A percentile compares a stretch with the other conserved stretches of the same genome.
These are phyloP conservation scores for Zoanthus sansibaricus DNA, from an alignment of 92 coral and sea anemone genomes.

Conservation along the genomic window DNA sequence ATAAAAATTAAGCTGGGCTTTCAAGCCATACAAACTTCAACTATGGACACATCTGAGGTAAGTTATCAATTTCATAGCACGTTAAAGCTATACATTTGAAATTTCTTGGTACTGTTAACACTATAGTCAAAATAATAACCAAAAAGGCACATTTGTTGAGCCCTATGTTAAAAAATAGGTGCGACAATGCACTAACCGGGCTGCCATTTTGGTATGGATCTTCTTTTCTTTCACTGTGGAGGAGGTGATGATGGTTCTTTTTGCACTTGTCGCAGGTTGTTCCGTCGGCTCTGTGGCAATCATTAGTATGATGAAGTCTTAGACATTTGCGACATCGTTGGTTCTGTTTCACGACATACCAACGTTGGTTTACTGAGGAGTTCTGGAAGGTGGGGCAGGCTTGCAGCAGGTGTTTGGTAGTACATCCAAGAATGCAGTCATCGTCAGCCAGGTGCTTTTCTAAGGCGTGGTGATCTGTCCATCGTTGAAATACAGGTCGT, in stretches of 20 bases:
- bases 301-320: conserved; percentile 53
- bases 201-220: neutral
- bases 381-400: conserved; percentile 72
- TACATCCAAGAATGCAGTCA: conserved; percentile 58
- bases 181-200: conserved; percentile 4
- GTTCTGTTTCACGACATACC: conserved; percentile 53
- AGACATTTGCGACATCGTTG: conserved; percentile 70
- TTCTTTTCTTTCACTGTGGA: conserved; percentile 51
- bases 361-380: conserved; percentile 68
- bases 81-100: too few relatives aligned
- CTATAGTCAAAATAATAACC: too few relatives aligned
- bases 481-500: conserved; percentile 40
- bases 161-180: too few relatives aligned
- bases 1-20: too few relatives aligned
- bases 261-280: conserved; percentile 63
- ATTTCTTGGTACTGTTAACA: too few relatives aligned
- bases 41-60: too few relatives aligned
- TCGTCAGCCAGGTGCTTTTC: conserved; percentile 47
- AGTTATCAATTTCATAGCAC: too few relatives aligned
- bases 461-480: conserved; percentile 37
- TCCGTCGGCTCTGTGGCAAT: conserved; percentile 54
- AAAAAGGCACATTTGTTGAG: too few relatives aligned
- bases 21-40: too few relatives aligned
- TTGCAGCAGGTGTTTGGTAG: conserved; percentile 55
- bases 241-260: conserved; percentile 64